Evolutionary conservation across 2,888 invertebrate species (phyloP).

Genomic region (Heteromyza rotundicornis): DNA sequence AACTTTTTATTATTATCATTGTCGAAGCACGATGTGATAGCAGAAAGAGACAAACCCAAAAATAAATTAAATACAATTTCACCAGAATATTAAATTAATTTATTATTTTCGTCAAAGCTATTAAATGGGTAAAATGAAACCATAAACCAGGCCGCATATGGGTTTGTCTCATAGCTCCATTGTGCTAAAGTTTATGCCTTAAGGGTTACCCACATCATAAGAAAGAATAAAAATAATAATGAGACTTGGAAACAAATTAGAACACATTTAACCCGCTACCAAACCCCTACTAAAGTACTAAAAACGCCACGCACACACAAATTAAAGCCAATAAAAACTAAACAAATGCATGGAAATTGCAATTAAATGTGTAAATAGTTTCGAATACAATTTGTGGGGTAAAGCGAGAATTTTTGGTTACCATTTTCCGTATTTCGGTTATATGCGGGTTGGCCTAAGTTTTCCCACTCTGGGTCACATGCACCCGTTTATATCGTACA

Average conservation of each 20-base stretch:
- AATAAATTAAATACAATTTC: too few species aligned
- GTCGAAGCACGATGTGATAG: too few species aligned
- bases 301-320: slow-evolving; percentile 4
- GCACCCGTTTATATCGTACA: too few species aligned
- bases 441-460: neutral
- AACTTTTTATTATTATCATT: too few species aligned
- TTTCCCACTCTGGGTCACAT: too few species aligned
- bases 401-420: too few species aligned
- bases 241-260: too few species aligned
- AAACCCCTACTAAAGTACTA: neutral
- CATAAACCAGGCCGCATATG: neutral
- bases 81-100: neutral
- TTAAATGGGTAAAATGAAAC: neutral
- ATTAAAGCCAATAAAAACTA: slow-evolving; percentile 1
- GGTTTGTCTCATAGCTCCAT: neutral
- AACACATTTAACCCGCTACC: neutral
- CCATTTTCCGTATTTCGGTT: too few species aligned
- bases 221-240: too few species aligned
- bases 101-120: neutral
- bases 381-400: too few species aligned
- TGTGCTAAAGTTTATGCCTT: neutral
- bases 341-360: neutral
- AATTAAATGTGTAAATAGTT: too few species aligned
- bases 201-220: neutral
- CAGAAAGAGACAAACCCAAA: too few species aligned